These are phyloP conservation scores for Nudaria mundana DNA, from an alignment of 2,888 invertebrate species.

Conservation along the genomic window DNA sequence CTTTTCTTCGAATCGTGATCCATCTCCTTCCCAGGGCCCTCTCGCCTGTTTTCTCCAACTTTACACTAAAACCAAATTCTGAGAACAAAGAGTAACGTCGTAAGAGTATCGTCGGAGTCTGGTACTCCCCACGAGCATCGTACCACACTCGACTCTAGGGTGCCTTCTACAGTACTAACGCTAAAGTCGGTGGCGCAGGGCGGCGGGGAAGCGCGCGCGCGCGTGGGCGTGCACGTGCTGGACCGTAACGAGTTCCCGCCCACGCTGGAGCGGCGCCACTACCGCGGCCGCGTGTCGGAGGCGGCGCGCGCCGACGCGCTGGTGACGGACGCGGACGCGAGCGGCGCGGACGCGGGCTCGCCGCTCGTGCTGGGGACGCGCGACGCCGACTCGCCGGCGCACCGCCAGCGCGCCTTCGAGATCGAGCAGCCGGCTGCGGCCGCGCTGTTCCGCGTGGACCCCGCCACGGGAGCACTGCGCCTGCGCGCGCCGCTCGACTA, in stretches of 20 bases:
- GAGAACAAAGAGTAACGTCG: too few species aligned
- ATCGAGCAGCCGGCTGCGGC: conserved; percentile 90
- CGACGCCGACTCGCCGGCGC: conserved; percentile 93
- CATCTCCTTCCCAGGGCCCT: too few species aligned
- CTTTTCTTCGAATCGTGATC: too few species aligned
- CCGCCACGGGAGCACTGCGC: conserved; percentile 93
- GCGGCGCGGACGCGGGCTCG: conserved; percentile 22
- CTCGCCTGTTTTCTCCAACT: too few species aligned
- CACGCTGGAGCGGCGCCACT: conserved; percentile 83
- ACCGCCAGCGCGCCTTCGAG: conserved; percentile 91
- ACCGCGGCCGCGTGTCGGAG: conserved; percentile 89
- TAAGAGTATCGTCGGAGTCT: too few species aligned
- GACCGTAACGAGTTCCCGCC: conserved; percentile 95
- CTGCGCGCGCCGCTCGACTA: conserved; percentile 90
- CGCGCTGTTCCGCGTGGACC: conserved; percentile 91
- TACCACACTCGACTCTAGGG: too few species aligned
- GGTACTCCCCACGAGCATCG: too few species aligned
- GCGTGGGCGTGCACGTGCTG: conserved; percentile 90
- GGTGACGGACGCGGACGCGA: conserved; percentile 58
- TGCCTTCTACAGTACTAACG: too few species aligned
- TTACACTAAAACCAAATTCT: too few species aligned
- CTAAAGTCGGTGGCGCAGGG: conserved; percentile 60
- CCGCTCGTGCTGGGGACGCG: conserved; percentile 92
- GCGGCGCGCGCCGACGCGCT: conserved; percentile 88
- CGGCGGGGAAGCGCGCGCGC: conserved; percentile 83